Conservation (phyloP, 2,113 vertebrate species). For the Chaetura pelagica region DNA sequence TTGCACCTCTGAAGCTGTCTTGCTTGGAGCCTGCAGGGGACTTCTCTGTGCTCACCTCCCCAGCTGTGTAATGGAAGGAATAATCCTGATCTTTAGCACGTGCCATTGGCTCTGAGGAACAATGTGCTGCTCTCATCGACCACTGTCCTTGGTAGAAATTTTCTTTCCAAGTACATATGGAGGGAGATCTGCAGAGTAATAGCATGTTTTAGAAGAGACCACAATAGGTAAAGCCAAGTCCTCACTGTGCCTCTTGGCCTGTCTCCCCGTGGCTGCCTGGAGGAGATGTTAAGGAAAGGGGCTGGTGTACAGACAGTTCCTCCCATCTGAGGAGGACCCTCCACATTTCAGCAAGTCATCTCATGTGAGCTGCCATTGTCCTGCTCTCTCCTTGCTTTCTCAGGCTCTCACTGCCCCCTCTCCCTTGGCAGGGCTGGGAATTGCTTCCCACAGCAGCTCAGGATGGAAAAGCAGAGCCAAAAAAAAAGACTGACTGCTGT, state of each 20-base stretch:
- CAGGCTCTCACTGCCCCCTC: not conserved
- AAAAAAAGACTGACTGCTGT: not conserved
- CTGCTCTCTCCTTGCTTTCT: not conserved
- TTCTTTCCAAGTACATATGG: not conserved
- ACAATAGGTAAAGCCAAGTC: not conserved
- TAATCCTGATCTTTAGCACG: not conserved
- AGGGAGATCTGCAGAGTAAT: not conserved
- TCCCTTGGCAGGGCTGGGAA: not conserved
- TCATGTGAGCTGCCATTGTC: not conserved
- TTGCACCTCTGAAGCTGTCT: not conserved
- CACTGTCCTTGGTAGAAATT: not conserved
- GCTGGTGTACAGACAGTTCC: fast-evolving
- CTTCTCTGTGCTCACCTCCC: not conserved
- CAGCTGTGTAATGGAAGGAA: constrained; percentile 5
- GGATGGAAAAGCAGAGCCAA: not conserved
- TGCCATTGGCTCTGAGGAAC: not conserved
- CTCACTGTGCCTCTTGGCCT: not conserved
- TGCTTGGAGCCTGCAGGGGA: constrained; percentile 7
- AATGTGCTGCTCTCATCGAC: not conserved
- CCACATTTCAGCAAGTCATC: fast-evolving
- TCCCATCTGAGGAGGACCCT: not conserved
- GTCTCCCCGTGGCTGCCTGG: not conserved
- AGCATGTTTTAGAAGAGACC: not conserved
- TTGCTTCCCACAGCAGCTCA: not conserved
- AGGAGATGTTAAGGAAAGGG: not conserved